phyloP scores from a whole-genome alignment of 1,140 invertebrate species.

The Pomacea maculata region DNA sequence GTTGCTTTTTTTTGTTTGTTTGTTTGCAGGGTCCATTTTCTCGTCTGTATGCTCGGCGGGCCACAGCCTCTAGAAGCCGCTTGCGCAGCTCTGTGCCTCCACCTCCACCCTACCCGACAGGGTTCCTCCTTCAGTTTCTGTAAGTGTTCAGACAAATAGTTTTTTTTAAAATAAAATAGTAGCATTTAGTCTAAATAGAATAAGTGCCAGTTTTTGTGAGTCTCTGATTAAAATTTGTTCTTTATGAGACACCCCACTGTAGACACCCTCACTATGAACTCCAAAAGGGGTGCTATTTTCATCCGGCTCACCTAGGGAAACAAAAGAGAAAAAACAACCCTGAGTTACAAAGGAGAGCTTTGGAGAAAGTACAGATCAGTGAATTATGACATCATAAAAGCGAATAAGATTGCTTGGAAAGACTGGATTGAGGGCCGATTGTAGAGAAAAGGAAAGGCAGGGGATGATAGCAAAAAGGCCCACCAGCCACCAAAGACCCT shows the following conservation, averaged over 20 bases:
- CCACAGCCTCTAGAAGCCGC: conserved; percentile 51
- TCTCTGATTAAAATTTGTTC: not conserved
- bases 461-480: no score
- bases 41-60: conserved; percentile 53
- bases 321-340: no score
- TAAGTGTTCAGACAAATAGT: conserved; percentile 65
- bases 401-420: no score
- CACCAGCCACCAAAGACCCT: no score
- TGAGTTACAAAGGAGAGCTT: no score
- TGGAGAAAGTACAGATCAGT: no score
- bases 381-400: no score
- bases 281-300: no score
- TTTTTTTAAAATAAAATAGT: not conserved
- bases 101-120: conserved; percentile 67
- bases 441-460: no score
- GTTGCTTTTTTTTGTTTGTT: conserved; percentile 1
- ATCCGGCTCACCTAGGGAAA: no score
- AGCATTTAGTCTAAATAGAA: not conserved
- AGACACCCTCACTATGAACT: not conserved
- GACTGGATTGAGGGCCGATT: no score
- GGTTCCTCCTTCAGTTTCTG: conserved; percentile 83
- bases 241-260: not conserved
- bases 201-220: not conserved
- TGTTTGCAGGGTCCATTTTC: conserved; percentile 58
- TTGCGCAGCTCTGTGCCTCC: conserved; percentile 59